Base-by-base conservation (phyloP, 2,888 invertebrate genomes). In the Laothoe populi region DNA sequence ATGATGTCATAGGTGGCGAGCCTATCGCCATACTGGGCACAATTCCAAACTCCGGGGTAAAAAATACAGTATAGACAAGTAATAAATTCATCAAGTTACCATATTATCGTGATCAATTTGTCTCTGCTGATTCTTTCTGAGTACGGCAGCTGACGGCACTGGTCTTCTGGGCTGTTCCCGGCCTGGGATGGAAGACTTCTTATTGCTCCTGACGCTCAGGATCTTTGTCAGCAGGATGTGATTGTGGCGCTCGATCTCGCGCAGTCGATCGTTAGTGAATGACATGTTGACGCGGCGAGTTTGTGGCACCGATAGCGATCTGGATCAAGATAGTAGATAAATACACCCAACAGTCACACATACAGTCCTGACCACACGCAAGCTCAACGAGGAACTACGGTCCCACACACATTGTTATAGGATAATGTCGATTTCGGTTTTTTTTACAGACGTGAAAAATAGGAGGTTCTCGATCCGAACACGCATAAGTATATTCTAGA, bases 231-330 rank as follows among this genome's bases (percentile, higher is more conserved):
- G 76, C 2, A 95, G 80, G 10, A 94, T 94, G 68, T 94, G 91
- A 73, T 95, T 95, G 73, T 94, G 94, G 0, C 95, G 84, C 69
- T 95, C 94, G 16, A 95, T 95, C 72, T 94, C 94, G 0, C 94
- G 87, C 59, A 94, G 83, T 3, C 94, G 86, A n/a, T 93, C 93
- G 76, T 95, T 95, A 0, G 94, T 84, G 72, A 95, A 95, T 11
- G 94, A 93, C 93, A 93, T 93, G 74, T 93, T 93, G 60, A 88
- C 73, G 13, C 92, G 82, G 0, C 86, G 78, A 0, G 83, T 82
- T 38, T 78, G 72, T 0, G 84, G 81, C 1, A 85, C 76, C 0
- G 86, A 83, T 0, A 87, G 67, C 1, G 90, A 90, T 0, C 92
- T 92, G 76, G 24, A 73, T 81, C 21, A 0, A 5, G 40, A 24